Conservation (phyloP, 2,797 vertebrate species). For the Dendrocincla fuliginosa region DNA sequence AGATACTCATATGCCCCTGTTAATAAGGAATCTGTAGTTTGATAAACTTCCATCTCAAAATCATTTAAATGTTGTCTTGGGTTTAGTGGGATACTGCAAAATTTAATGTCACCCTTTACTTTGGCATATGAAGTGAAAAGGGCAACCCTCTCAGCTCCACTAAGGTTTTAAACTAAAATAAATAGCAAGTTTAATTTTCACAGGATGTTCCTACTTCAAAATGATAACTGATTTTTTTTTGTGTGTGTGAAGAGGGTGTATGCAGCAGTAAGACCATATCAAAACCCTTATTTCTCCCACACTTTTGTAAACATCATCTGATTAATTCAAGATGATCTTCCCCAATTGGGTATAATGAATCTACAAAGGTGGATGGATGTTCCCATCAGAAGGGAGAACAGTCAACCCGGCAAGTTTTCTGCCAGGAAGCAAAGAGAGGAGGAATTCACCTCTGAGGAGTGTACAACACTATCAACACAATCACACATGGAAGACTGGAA, state of each 20-base stretch:
- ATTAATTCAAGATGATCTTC: neutral
- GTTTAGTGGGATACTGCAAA: neutral
- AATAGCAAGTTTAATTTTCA: neutral
- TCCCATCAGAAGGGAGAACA: neutral
- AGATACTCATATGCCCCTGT: neutral
- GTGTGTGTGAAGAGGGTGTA: neutral
- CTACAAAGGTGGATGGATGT: accelerated
- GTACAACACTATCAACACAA: accelerated
- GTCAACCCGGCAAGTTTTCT: neutral
- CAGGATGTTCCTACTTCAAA: neutral
- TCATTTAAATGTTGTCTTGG: neutral
- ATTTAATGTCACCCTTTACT: neutral
- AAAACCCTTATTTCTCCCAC: neutral
- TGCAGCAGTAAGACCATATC: neutral
- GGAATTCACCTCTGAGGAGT: neutral
- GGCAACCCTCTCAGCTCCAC: neutral
- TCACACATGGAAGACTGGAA: neutral
- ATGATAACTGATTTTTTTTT: neutral
- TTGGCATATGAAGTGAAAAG: neutral
- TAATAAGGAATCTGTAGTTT: neutral
- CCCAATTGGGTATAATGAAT: neutral
- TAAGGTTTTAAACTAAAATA: neutral
- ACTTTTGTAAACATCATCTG: neutral
- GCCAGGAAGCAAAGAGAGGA: neutral
- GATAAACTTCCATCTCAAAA: neutral